Conservation (phyloP, 2,797 vertebrate genomes). For the Astyanax mexicanus region DNA sequence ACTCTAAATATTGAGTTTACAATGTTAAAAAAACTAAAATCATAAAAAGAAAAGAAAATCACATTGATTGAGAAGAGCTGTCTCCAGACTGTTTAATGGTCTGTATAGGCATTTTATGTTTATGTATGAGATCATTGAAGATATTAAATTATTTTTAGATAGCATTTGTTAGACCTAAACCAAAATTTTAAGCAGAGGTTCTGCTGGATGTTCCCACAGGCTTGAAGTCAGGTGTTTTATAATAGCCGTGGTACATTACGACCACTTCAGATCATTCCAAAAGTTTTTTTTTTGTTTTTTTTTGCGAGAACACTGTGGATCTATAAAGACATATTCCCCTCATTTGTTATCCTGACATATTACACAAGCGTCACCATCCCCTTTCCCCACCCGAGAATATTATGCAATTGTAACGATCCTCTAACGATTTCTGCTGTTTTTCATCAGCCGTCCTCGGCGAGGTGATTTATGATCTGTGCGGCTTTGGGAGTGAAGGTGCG, state of each 20-base stretch:
- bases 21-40: no score
- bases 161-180: neutral
- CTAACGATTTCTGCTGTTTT: constrained; percentile 35
- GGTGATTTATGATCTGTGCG: constrained; percentile 24
- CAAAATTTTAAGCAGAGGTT: neutral
- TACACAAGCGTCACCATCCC: neutral
- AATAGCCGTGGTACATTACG: constrained; percentile 25
- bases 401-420: constrained; percentile 17
- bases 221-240: constrained; percentile 34
- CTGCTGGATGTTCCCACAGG: constrained; percentile 20
- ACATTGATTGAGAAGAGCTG: no score
- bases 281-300: no score
- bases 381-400: constrained; percentile 27
- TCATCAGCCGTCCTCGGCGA: neutral
- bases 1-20: no score
- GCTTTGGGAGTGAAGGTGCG: constrained; percentile 3
- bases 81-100: no score
- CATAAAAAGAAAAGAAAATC: no score
- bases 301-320: constrained; percentile 30
- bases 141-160: neutral
- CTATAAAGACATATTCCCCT: constrained; percentile 11
- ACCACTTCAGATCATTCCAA: constrained; percentile 37
- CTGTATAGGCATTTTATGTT: no score
- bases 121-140: no score
- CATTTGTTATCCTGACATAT: constrained; percentile 30